Percentiles rank a stretch among this genome's conserved stretches.
Evolutionary conservation across 2,888 invertebrate genomes (phyloP).

Genomic region (Selenia dentaria): DNA sequence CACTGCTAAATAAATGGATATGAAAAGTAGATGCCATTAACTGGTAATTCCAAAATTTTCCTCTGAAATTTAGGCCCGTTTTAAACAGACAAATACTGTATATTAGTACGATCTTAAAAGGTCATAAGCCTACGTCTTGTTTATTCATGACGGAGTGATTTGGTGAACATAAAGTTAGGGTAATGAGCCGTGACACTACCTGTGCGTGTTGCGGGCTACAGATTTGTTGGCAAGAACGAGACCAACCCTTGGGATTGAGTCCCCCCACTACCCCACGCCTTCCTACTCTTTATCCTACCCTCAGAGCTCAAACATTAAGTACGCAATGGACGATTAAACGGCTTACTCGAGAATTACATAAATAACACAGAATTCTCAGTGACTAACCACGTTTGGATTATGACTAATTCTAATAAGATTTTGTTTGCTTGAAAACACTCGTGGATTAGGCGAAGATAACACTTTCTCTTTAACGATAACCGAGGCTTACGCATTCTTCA

Average conservation of each 20-base stretch:
- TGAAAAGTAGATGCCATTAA: slow-evolving; percentile 7
- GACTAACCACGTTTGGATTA: slow-evolving; percentile 55
- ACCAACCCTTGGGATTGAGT: slow-evolving; percentile 49
- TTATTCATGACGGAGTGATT: slow-evolving; percentile 69
- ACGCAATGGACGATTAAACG: slow-evolving; percentile 68
- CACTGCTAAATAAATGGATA: slow-evolving; percentile 9
- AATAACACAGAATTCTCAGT: slow-evolving; percentile 56
- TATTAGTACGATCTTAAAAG: slow-evolving; percentile 30
- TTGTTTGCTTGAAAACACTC: slow-evolving; percentile 39
- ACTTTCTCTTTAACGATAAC: slow-evolving; percentile 23
- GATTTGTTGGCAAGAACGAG: slow-evolving; percentile 62
- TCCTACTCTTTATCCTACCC: slow-evolving; percentile 43
- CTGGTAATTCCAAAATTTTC: slow-evolving; percentile 14
- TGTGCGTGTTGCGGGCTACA: slow-evolving; percentile 61
- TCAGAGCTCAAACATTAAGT: slow-evolving; percentile 63
- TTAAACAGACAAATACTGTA: slow-evolving; percentile 13
- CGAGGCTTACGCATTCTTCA: slow-evolving; percentile 13
- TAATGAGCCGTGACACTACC: slow-evolving; percentile 75
- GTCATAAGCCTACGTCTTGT: slow-evolving; percentile 54
- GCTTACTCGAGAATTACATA: slow-evolving; percentile 65
- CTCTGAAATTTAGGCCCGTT: slow-evolving; percentile 20
- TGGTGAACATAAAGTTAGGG: slow-evolving; percentile 63
- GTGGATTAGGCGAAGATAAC: slow-evolving; percentile 33
- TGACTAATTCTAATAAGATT: slow-evolving; percentile 54
- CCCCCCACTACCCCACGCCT: slow-evolving; percentile 33